Base-by-base conservation (phyloP, 2,797 vertebrate species). In the Megaceryle alcyon region DNA sequence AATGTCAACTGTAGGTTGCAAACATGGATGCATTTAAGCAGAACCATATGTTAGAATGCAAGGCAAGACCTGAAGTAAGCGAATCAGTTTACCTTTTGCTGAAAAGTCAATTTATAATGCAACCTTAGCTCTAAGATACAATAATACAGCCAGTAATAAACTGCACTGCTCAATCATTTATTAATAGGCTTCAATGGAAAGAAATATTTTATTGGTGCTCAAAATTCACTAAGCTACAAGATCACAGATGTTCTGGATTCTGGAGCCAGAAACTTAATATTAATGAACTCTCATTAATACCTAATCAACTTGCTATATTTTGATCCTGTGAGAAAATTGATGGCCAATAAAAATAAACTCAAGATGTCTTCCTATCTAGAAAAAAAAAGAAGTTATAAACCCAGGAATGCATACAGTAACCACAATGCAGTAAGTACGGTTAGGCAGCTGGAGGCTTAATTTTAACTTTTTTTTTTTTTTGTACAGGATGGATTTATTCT, bases 11-110 rank as follows among this genome's bases (percentile, higher is more conserved):
- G 88, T 94, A 96, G 96, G 95, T 96, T 97, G 97, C 98, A 98
- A 98, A 98, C 97, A 98, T 96, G 98, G 97, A 97, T 96, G 95
- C 49, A 1, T 97, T 97, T 98, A 98, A 98, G 84, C 95, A 98
- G 96, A 98, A 98, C 96, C 98, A 98, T 97, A 98, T 98, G 98
- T 97, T 60, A 83, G 65, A 95, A 92, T 4, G 70, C 93, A 97
- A 97, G 85, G 64, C 88, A 96, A 96, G 94, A 96, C 88, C 86
- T 96, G 91, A 94, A 97, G 78, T 12, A 51, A 93, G 85, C 43
- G 86, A 94, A 88, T 96, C 91, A 82, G 82, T 96, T 96, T 96
- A 97, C 96, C 94, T 98, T 97, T 95, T 88, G 70, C 95, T 92
- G 88, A 96, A 94, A 96, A 97, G 86, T 97, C 95, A 87, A 93